Percentiles rank a stretch among this genome's conserved stretches.
These are phyloP conservation scores for Emydoidea blandingii DNA, from an alignment of 2,797 vertebrate species.

Conservation along the genomic window DNA sequence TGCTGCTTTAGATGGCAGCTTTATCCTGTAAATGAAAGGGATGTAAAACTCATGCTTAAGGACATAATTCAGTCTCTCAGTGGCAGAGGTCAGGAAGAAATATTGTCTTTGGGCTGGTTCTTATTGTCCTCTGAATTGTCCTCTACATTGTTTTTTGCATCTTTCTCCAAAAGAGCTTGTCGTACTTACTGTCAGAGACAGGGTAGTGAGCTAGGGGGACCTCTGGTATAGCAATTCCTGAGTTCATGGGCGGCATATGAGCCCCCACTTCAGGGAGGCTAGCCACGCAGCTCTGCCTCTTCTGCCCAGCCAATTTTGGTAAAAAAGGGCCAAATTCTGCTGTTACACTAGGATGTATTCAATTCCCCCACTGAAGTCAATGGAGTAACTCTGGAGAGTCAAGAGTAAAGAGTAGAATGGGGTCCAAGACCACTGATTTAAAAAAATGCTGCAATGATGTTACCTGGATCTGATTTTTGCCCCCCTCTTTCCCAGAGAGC, in stretches of 20 bases:
- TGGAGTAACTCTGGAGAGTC: neutral
- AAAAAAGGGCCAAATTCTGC: neutral
- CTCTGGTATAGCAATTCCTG: neutral
- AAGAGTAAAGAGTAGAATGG: neutral
- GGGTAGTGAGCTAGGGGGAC: neutral
- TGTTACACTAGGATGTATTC: neutral
- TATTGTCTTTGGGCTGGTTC: neutral
- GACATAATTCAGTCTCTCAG: fast-evolving
- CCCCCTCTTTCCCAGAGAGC: neutral
- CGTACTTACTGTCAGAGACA: neutral
- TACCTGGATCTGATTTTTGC: neutral
- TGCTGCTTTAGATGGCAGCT: fast-evolving
- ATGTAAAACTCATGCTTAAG: neutral
- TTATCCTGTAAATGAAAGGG: neutral
- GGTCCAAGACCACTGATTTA: neutral
- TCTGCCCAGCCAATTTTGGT: neutral
- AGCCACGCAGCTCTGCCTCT: too few species aligned
- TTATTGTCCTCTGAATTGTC: neutral
- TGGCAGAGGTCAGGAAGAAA: neutral
- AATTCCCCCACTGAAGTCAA: neutral
- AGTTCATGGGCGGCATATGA: too few species aligned
- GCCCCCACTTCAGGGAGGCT: too few species aligned
- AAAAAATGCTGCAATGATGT: fast-evolving
- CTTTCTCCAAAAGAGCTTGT: neutral
- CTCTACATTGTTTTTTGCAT: neutral